Conservation (phyloP, 1,140 invertebrate species). For the Saccostrea echinata region DNA sequence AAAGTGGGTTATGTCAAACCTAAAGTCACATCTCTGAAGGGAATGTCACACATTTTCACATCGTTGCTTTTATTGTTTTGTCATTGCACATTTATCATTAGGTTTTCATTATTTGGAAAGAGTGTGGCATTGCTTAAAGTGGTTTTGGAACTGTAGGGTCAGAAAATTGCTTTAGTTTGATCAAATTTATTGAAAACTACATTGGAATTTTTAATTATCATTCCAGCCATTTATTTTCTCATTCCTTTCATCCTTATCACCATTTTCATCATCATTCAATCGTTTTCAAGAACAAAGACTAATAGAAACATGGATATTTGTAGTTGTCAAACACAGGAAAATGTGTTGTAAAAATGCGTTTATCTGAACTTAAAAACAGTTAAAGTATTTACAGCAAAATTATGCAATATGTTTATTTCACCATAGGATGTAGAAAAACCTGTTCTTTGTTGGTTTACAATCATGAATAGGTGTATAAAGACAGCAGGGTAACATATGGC, state of each 20-base stretch:
- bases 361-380: background rate
- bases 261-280: background rate
- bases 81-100: constrained; percentile 31
- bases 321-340: background rate
- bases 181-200: background rate
- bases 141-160: background rate
- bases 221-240: background rate
- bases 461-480: background rate
- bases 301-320: background rate
- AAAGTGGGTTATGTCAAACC: background rate
- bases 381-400: background rate
- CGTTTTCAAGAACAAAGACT: background rate
- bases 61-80: constrained; percentile 3
- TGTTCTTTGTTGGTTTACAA: background rate
- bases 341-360: background rate
- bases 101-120: background rate
- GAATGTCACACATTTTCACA: constrained; percentile 6
- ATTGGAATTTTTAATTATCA: background rate
- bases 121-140: background rate
- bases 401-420: constrained; percentile 9
- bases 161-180: background rate
- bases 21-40: constrained; percentile 10
- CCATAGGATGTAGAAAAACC: background rate
- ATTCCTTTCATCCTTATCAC: background rate
- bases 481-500: background rate